Conservation (phyloP, 2,797 vertebrate genomes). For the Halcyon chelicuti region DNA sequence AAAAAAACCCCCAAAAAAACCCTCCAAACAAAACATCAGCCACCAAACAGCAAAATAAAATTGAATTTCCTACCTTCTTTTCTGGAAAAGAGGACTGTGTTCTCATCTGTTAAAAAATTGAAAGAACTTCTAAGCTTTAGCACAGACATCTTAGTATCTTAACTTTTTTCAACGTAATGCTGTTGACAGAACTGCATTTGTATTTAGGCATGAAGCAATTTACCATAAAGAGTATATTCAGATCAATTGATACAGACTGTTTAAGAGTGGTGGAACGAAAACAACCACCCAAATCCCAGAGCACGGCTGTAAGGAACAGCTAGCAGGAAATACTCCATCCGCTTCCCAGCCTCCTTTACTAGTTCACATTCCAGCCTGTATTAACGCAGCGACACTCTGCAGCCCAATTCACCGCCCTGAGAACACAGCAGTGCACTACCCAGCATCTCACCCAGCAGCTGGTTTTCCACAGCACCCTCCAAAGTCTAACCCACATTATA, state of each 20-base stretch:
- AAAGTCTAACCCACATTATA: background rate
- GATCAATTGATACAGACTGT: background rate
- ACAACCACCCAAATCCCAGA: background rate
- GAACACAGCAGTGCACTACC: background rate
- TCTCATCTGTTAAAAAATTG: conserved; percentile 79
- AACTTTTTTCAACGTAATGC: background rate
- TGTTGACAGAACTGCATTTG: background rate
- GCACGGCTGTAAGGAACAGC: background rate
- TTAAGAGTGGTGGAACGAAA: background rate
- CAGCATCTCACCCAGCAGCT: background rate
- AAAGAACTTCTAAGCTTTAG: background rate
- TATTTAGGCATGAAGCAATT: background rate
- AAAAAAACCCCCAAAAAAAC: background rate
- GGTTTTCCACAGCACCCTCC: background rate
- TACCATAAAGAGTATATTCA: background rate
- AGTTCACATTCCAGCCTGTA: background rate
- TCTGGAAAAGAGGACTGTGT: conserved; percentile 73
- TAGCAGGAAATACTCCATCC: background rate
- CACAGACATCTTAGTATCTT: background rate
- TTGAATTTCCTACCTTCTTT: conserved; percentile 80
- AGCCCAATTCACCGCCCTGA: background rate
- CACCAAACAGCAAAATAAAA: background rate
- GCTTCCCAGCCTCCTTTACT: background rate
- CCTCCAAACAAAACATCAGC: no score
- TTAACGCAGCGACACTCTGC: background rate